These are phyloP conservation scores for Murina feae DNA, from an alignment of 2,113 vertebrate genomes.

Conservation along the genomic window DNA sequence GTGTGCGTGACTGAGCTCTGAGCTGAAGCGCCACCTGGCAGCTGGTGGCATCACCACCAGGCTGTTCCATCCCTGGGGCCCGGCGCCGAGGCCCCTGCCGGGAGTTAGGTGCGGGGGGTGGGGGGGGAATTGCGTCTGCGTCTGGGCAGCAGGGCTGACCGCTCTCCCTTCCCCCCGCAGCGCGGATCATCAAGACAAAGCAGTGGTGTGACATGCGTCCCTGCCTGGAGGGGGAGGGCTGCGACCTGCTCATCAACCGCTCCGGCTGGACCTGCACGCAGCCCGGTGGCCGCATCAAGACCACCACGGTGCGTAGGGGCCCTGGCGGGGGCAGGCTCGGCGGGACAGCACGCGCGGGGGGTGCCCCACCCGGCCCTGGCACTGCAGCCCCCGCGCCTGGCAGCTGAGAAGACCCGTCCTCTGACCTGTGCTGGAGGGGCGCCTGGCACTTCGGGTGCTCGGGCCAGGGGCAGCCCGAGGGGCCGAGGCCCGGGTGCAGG, in stretches of 20 bases:
- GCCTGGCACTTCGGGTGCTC: no score
- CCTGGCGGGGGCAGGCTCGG: accelerated
- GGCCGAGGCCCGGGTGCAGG: accelerated
- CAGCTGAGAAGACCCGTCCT: neutral
- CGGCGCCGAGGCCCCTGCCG: neutral
- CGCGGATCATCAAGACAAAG: conserved; percentile 93
- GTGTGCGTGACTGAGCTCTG: accelerated
- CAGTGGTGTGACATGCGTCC: conserved; percentile 99
- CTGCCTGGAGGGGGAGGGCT: conserved; percentile 98
- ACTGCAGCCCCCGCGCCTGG: accelerated
- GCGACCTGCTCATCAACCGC: conserved; percentile 96
- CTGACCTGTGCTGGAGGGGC: accelerated
- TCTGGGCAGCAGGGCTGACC: neutral
- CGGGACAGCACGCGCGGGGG: accelerated
- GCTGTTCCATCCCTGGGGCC: accelerated
- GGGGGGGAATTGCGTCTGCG: neutral
- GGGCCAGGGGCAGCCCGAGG: no score
- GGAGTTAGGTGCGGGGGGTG: accelerated
- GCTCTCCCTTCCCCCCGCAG: conserved; percentile 77
- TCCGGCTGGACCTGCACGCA: conserved; percentile 99
- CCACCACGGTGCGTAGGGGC: conserved; percentile 92
- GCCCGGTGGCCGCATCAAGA: conserved; percentile 97
- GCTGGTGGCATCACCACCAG: accelerated
- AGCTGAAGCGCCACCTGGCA: accelerated
- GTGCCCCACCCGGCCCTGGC: no score